phyloP scores from a whole-genome alignment of 2,797 vertebrate genomes.

The Argentina silus region DNA sequence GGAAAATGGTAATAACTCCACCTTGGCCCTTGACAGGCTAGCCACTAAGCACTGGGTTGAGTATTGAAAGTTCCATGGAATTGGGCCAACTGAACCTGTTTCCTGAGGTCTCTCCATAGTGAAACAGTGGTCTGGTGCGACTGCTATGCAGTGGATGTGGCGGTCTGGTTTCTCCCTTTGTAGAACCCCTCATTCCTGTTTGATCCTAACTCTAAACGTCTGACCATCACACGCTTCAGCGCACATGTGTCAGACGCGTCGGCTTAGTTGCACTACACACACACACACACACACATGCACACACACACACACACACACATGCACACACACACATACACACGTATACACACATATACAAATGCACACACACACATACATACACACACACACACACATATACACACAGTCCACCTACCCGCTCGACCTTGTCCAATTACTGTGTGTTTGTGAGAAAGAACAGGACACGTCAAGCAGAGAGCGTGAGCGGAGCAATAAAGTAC shows the following conservation, averaged over 20 bases:
- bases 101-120: not conserved
- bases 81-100: not conserved
- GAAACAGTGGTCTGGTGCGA: not conserved
- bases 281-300: constrained; percentile 40
- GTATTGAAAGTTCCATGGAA: not conserved
- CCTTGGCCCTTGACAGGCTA: too few species aligned
- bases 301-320: constrained; percentile 22
- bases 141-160: not conserved
- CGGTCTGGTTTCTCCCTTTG: not conserved
- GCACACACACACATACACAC: not conserved
- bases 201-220: constrained; percentile 77
- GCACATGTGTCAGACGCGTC: constrained; percentile 78
- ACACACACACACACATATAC: constrained; percentile 41
- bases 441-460: constrained; percentile 84
- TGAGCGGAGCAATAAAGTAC: constrained; percentile 71
- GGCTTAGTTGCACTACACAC: constrained; percentile 65
- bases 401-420: constrained; percentile 57
- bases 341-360: not conserved
- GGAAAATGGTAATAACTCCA: too few species aligned
- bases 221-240: constrained; percentile 76
- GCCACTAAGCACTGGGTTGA: not conserved
- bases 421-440: constrained; percentile 78
- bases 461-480: constrained; percentile 72
- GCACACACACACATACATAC: constrained; percentile 45
- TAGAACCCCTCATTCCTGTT: constrained; percentile 40